Base-by-base conservation (phyloP, 2,888 invertebrate species). In the Chirona hameri region DNA sequence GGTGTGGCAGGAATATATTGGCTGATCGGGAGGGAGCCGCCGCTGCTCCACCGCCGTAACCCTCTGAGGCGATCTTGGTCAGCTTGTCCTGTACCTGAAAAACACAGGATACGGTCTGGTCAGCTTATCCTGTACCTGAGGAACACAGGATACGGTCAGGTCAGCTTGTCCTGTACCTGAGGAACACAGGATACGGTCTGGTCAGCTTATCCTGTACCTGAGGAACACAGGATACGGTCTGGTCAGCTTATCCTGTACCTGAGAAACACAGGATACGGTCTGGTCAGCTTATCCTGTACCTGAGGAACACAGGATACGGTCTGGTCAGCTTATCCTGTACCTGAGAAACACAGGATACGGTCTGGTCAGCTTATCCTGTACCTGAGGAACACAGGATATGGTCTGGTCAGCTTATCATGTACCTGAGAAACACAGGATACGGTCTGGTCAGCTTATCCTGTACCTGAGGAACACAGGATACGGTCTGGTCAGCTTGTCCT, bases 151-250 rank as follows among this genome's bases (percentile, higher is more conserved):
- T 39, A 39, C 7, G 39, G 39, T 39, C 39, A 5, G 39, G 39
- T 39, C 39, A 39, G 39, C 39, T 39, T 39, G 7, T 39, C 39
- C 39, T 39, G 39, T 7, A 39, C 39, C 39, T 39, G 39, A 39
- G 39, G 7, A 39, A 2, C 2, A 39, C 39, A 39, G 7, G 39
- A 39, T 39, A 39, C 7, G 39, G 39, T 39, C 39, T 27, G 27
- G 69, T 69, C 69, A 69, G 69, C 27, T 69, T 69, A 14, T 69
- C 69, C 21, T 69, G 69, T 2, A 69, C 69, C 69, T 69, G 69
- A 1, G 14, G 15, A 14, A 29, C n/a, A 27, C 27, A 69, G 14
- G 2, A 29, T 29, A 15, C 0, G 10, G n/a, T 1, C 21, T 60
- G 24, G 21, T 10, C 21, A 7, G n/a, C 60, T n/a, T 9, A n/a